Evolutionary conservation across 2,888 invertebrate genomes (phyloP).

Genomic region (Lagria hirta): DNA sequence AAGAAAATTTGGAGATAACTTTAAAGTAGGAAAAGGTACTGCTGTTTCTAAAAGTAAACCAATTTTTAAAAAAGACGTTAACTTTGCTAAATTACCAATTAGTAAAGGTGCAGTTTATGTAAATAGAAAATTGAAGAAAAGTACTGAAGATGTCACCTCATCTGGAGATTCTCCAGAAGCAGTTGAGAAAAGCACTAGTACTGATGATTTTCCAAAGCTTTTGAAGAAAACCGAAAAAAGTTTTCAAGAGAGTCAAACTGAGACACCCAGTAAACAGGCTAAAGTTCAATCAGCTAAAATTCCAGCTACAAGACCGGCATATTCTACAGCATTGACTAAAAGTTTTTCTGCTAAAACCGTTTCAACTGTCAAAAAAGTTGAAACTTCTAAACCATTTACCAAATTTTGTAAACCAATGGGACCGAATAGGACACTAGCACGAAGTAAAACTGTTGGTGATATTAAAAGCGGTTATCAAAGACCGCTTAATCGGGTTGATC

Average conservation of each 20-base stretch:
- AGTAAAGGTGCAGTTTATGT: too few species aligned
- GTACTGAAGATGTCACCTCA: constrained; percentile 38
- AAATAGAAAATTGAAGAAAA: constrained; percentile 33
- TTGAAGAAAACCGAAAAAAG: constrained; percentile 48
- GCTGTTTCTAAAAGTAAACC: constrained; percentile 11
- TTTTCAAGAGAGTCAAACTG: constrained; percentile 51
- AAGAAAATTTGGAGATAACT: constrained; percentile 4
- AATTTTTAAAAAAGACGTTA: too few species aligned
- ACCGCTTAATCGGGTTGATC: constrained; percentile 1
- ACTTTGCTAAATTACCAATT: too few species aligned
- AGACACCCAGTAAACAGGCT: constrained; percentile 28
- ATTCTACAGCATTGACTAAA: constrained; percentile 55
- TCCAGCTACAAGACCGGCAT: constrained; percentile 46
- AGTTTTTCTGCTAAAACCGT: constrained; percentile 47
- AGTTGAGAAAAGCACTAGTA: constrained; percentile 51
- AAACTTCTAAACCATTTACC: constrained; percentile 31
- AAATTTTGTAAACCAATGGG: constrained; percentile 19
- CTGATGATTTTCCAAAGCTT: constrained; percentile 50
- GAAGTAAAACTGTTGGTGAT: constrained; percentile 52
- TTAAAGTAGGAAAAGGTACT: constrained; percentile 1
- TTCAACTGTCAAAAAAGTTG: constrained; percentile 38
- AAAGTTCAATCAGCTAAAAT: constrained; percentile 36
- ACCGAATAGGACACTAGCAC: constrained; percentile 34
- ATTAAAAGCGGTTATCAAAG: constrained; percentile 40
- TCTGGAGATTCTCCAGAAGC: constrained; percentile 43